Evolutionary conservation across 2,113 vertebrate species (phyloP).

Genomic region (Mus spicilegus): DNA sequence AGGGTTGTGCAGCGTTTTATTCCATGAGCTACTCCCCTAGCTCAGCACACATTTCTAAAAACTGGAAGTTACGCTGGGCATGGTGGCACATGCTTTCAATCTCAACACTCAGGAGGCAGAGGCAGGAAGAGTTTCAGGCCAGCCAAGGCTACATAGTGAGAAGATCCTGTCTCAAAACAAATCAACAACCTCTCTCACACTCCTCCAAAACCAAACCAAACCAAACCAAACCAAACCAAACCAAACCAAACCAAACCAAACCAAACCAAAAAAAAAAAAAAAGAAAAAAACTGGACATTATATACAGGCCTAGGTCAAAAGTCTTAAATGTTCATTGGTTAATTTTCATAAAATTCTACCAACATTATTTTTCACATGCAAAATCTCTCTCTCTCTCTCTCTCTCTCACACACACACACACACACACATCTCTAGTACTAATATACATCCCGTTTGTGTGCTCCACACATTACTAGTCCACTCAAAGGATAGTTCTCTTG

Average conservation of each 20-base stretch:
- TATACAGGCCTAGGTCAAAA: neutral
- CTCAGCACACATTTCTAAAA: neutral
- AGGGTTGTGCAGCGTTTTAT: neutral
- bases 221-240: too few relatives aligned
- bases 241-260: too few relatives aligned
- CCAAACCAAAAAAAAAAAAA: too few relatives aligned
- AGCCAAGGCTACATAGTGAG: neutral
- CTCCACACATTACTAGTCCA: neutral
- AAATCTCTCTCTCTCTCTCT: too few relatives aligned
- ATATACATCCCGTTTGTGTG: neutral
- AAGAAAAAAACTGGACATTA: neutral
- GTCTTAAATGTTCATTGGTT: neutral
- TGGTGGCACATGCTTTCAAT: neutral
- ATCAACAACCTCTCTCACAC: neutral
- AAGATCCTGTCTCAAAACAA: neutral
- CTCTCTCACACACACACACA: neutral
- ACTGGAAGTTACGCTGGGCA: neutral
- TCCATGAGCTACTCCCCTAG: neutral
- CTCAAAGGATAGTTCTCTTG: neutral
- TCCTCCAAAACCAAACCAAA: too few relatives aligned
- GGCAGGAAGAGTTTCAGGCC: neutral
- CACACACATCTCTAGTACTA: neutral
- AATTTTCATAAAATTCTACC: neutral
- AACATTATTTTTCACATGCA: neutral
- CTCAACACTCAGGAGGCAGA: neutral